Percentiles rank a stretch among this genome's conserved stretches.
Conservation (phyloP, 2,888 invertebrate species). For the Protodeltote pygarga region DNA sequence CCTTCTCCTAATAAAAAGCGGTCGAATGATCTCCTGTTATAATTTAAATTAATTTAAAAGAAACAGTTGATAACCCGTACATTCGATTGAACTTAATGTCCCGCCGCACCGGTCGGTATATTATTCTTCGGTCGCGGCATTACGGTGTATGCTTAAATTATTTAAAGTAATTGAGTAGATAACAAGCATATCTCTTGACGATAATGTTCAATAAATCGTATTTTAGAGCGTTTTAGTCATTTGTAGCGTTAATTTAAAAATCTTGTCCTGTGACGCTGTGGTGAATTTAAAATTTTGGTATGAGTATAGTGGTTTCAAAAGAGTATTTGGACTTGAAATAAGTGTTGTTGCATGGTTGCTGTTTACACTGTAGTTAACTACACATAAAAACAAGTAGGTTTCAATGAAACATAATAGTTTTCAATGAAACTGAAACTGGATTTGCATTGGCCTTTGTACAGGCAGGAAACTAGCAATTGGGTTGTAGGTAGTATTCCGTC, state of each 20-base stretch:
- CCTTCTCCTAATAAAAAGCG: constrained; percentile 62
- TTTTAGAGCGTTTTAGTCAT: constrained; percentile 55
- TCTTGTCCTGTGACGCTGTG: constrained; percentile 56
- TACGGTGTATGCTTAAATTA: constrained; percentile 69
- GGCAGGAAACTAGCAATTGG: constrained; percentile 13
- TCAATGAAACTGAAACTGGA: constrained; percentile 8
- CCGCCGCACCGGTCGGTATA: constrained; percentile 53
- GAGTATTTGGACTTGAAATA: constrained; percentile 68
- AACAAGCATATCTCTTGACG: constrained; percentile 61
- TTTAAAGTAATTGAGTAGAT: constrained; percentile 75
- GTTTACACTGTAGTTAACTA: neutral
- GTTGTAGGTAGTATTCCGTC: constrained; percentile 45
- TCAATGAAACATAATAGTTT: neutral
- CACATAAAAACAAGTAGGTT: neutral
- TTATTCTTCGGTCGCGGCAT: constrained; percentile 55
- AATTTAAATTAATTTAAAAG: constrained; percentile 68
- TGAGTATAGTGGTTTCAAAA: constrained; percentile 58
- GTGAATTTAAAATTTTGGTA: constrained; percentile 65
- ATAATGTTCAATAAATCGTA: constrained; percentile 65
- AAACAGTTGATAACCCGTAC: constrained; percentile 67
- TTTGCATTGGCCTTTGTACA: constrained; percentile 12
- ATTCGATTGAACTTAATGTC: constrained; percentile 63
- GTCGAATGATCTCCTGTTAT: constrained; percentile 61
- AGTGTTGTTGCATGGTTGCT: constrained; percentile 45
- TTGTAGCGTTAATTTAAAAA: constrained; percentile 64